phyloP scores from a whole-genome alignment of 1,140 invertebrate species.

The Helicoverpa armigera region DNA sequence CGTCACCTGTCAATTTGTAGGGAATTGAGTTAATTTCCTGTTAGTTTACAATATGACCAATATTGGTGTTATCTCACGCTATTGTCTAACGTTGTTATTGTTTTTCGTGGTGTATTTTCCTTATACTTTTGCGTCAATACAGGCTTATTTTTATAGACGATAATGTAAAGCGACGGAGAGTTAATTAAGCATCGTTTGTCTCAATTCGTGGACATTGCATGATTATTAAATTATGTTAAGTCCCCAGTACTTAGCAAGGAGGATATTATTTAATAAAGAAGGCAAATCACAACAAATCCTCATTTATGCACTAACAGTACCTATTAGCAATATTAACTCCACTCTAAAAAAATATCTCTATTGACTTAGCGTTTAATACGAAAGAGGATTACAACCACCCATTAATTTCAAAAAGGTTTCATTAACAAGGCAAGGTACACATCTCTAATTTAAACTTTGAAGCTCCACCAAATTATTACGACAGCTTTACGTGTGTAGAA shows the following conservation, averaged over 20 bases:
- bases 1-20: slow-evolving; percentile 30
- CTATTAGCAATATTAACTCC: too few species aligned
- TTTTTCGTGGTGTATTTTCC: neutral
- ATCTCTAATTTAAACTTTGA: slow-evolving; percentile 33
- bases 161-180: too few species aligned
- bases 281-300: too few species aligned
- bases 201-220: too few species aligned
- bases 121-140: neutral
- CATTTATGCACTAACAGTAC: too few species aligned
- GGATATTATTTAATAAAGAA: too few species aligned
- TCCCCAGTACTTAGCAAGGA: too few species aligned
- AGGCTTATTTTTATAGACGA: too few species aligned
- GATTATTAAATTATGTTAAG: too few species aligned
- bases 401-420: neutral
- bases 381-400: neutral
- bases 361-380: too few species aligned
- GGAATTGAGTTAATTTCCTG: slow-evolving; percentile 34
- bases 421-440: neutral
- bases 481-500: slow-evolving; percentile 33
- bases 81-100: neutral
- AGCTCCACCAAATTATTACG: slow-evolving; percentile 10
- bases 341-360: too few species aligned
- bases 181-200: too few species aligned
- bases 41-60: slow-evolving; percentile 26
- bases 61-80: neutral